Conservation (phyloP, 2,888 invertebrate species). For the Eristalis tenax region DNA sequence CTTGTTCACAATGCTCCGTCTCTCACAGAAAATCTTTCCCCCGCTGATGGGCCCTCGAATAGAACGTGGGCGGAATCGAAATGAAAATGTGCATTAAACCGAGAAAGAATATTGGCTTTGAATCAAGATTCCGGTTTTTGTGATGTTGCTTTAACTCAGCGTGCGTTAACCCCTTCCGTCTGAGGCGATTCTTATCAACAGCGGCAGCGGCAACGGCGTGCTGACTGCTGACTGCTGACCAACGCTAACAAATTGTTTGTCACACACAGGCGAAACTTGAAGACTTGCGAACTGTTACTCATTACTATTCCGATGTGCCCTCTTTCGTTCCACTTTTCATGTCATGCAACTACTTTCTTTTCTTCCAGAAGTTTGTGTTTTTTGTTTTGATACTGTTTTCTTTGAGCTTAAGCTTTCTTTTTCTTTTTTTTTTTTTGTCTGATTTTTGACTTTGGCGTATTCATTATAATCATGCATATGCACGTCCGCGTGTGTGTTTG, state of each 20-base stretch:
- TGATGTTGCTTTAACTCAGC: slow-evolving; percentile 6
- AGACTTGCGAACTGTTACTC: slow-evolving; percentile 3
- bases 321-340: slow-evolving; percentile 2
- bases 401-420: slow-evolving; percentile 19
- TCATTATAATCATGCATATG: neutral
- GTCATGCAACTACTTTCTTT: slow-evolving; percentile 40
- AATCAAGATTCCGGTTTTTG: slow-evolving; percentile 1
- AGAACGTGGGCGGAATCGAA: slow-evolving; percentile 33
- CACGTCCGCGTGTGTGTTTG: neutral
- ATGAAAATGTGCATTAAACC: slow-evolving; percentile 35
- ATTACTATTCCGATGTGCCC: slow-evolving; percentile 7
- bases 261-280: neutral
- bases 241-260: neutral
- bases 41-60: slow-evolving; percentile 6
- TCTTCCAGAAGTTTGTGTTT: slow-evolving; percentile 14
- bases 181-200: neutral
- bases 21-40: neutral
- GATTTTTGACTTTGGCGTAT: neutral
- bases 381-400: slow-evolving; percentile 21
- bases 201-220: neutral
- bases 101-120: slow-evolving; percentile 16
- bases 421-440: neutral
- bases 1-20: neutral
- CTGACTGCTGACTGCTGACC: neutral
- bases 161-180: slow-evolving; percentile 38